phyloP scores from a whole-genome alignment of 2,888 invertebrate genomes.

The Teinopalpus imperialis region DNA sequence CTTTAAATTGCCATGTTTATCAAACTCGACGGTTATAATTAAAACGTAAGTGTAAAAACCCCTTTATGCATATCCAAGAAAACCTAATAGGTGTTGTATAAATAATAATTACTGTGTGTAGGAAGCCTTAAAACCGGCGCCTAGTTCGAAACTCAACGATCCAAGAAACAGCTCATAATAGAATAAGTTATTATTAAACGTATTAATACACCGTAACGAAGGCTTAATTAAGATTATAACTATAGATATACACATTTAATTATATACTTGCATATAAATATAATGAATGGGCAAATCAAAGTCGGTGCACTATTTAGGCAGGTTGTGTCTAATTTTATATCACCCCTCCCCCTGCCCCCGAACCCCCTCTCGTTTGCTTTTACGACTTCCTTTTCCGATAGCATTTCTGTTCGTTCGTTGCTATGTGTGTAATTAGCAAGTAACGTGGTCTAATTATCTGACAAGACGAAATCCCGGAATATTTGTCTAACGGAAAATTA shows the following conservation, averaged over 20 bases:
- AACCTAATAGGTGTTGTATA: neutral
- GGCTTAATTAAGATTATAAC: constrained; percentile 60
- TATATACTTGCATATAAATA: constrained; percentile 31
- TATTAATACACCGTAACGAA: constrained; percentile 66
- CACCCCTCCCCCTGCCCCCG: too few species aligned
- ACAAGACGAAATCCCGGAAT: too few species aligned
- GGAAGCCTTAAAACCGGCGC: constrained; percentile 36
- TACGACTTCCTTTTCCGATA: constrained; percentile 20
- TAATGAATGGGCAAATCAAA: constrained; percentile 31
- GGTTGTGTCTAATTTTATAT: neutral
- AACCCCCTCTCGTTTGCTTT: constrained; percentile 12
- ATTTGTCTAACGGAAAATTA: too few species aligned
- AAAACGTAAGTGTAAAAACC: too few species aligned
- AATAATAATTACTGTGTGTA: constrained; percentile 29
- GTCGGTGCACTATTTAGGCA: constrained; percentile 15
- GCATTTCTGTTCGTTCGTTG: constrained; percentile 4
- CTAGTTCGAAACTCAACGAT: constrained; percentile 55
- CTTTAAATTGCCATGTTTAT: too few species aligned
- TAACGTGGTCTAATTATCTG: too few species aligned
- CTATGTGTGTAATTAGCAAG: neutral
- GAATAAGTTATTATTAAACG: constrained; percentile 53
- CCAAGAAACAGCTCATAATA: constrained; percentile 56
- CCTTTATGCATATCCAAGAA: too few species aligned
- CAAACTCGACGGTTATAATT: too few species aligned
- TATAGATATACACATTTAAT: constrained; percentile 40